phyloP scores from a whole-genome alignment of 2,888 invertebrate genomes.

The Lampropteryx suffumata region DNA sequence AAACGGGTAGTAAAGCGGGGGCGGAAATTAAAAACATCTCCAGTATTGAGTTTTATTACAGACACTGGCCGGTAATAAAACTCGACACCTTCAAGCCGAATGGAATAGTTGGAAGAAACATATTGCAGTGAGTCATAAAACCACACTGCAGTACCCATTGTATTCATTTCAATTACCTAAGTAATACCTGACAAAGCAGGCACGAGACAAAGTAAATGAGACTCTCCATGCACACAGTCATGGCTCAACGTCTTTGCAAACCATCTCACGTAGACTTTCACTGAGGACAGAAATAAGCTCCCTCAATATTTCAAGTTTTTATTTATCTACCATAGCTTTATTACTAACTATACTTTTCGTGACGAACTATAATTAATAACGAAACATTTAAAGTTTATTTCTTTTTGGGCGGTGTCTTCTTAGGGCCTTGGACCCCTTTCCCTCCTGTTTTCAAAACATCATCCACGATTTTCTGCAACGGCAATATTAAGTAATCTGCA shows the following conservation, averaged over 20 bases:
- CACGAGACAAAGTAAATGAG: slow-evolving; percentile 5
- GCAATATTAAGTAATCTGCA: slow-evolving; percentile 51
- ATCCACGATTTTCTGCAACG: slow-evolving; percentile 48
- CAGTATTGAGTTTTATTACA: neutral
- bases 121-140: neutral
- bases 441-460: slow-evolving; percentile 42
- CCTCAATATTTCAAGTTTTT: slow-evolving; percentile 7
- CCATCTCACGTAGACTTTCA: slow-evolving; percentile 12
- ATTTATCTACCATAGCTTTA: slow-evolving; percentile 15
- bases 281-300: slow-evolving; percentile 10
- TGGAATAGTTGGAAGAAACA: too few relatives aligned
- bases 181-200: neutral
- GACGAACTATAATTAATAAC: too few relatives aligned
- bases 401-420: slow-evolving; percentile 42
- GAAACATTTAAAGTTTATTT: slow-evolving; percentile 29
- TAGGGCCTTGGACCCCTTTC: slow-evolving; percentile 39
- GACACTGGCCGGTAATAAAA: too few relatives aligned
- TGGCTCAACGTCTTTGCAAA: slow-evolving; percentile 1
- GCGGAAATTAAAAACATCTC: slow-evolving; percentile 4
- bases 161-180: neutral
- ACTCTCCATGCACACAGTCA: slow-evolving; percentile 6
- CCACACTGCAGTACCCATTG: neutral
- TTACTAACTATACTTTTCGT: neutral
- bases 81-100: too few relatives aligned
- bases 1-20: neutral